These are phyloP conservation scores for Chironomus tentans DNA, from an alignment of 2,888 invertebrate species.

Conservation along the genomic window DNA sequence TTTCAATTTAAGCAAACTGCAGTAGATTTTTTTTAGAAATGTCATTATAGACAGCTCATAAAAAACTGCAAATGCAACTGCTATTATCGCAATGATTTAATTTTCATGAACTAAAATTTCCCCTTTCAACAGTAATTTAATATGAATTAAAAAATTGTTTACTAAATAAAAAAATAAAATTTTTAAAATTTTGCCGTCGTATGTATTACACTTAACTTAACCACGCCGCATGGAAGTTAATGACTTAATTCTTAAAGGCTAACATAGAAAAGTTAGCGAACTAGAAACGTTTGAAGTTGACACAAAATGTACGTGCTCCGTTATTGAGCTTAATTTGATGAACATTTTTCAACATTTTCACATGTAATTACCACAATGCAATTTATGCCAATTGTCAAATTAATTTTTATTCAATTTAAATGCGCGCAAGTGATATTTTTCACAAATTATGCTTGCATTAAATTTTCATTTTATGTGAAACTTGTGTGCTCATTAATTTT, in stretches of 20 bases:
- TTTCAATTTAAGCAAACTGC: no score
- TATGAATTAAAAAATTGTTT: neutral
- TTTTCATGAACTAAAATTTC: neutral
- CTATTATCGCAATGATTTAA: no score
- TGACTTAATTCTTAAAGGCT: neutral
- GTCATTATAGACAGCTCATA: no score
- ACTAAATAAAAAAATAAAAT: neutral
- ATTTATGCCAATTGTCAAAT: neutral
- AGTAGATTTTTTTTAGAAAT: no score
- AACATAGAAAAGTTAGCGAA: neutral
- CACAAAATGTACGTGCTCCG: neutral
- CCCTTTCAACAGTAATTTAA: neutral
- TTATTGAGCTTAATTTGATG: neutral
- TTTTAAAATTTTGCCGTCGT: neutral
- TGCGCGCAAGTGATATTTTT: neutral
- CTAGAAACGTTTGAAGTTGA: neutral
- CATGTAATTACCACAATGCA: neutral
- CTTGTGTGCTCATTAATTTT: neutral
- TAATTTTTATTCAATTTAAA: neutral
- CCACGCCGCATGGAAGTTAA: neutral
- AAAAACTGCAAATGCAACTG: no score
- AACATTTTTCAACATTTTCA: neutral
- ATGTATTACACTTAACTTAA: neutral
- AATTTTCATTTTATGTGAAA: no score
- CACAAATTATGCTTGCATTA: neutral